phyloP scores from a whole-genome alignment of 2,797 vertebrate species.

The Morus bassanus region DNA sequence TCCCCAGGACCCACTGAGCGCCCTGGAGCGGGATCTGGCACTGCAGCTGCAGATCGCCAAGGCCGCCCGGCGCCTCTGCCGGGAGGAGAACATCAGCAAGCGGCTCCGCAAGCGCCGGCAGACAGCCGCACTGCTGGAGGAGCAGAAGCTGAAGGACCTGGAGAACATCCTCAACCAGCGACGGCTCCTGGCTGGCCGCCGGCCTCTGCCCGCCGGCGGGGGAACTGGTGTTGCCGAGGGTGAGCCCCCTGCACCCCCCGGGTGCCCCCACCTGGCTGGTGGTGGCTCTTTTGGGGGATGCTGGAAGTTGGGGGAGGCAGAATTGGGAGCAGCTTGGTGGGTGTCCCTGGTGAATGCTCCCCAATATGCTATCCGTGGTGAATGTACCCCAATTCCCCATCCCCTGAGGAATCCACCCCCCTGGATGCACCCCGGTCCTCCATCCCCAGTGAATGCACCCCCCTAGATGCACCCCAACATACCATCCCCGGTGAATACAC shows the following conservation, averaged over 20 bases:
- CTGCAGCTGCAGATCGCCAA: constrained; percentile 90
- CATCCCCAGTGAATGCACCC: too few species aligned
- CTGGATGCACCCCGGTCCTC: too few species aligned
- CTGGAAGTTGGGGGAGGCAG: not conserved
- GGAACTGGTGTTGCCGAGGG: not conserved
- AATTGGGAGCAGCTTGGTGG: not conserved
- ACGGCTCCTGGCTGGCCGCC: not conserved
- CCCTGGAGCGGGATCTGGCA: constrained; percentile 82
- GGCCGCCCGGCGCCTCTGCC: constrained; percentile 82
- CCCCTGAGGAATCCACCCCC: too few species aligned
- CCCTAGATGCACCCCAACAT: too few species aligned
- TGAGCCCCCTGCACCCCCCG: not conserved
- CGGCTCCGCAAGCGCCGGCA: constrained; percentile 81
- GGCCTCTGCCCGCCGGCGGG: not conserved
- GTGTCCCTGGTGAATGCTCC: too few species aligned
- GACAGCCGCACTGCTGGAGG: constrained; percentile 79
- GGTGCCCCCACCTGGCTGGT: too few species aligned
- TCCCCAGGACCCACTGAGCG: constrained; percentile 81
- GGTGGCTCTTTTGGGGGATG: not conserved
- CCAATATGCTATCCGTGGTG: too few species aligned
- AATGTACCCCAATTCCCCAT: too few species aligned
- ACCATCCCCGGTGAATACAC: not conserved
- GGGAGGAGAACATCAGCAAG: constrained; percentile 81
- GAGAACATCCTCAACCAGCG: constrained; percentile 80
- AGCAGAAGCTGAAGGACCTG: constrained; percentile 85